A percentile compares a stretch with the other conserved stretches of the same genome.
These are phyloP conservation scores for Limnephilus rhombicus DNA, from an alignment of 2,888 invertebrate genomes.

Conservation along the genomic window DNA sequence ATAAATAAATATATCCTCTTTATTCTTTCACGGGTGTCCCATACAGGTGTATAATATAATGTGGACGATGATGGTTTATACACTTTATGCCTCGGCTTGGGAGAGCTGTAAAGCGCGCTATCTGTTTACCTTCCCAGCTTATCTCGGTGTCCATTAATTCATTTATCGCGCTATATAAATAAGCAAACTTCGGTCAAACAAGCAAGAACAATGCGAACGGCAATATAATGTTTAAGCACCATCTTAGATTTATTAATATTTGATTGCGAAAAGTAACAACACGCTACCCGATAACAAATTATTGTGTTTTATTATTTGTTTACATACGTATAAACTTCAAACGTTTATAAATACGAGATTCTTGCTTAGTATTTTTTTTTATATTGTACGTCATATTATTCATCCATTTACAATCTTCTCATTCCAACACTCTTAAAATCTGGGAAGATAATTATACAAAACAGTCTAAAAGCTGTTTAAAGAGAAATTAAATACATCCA, in stretches of 20 bases:
- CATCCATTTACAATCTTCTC: too few species aligned
- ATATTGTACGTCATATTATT: not conserved
- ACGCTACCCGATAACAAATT: not conserved
- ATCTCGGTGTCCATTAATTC: constrained; percentile 9
- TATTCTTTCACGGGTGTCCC: not conserved
- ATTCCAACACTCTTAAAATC: too few species aligned
- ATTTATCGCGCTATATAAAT: constrained; percentile 4
- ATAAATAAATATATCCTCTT: not conserved
- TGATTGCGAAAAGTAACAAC: not conserved
- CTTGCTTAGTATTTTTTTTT: not conserved
- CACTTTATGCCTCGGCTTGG: not conserved
- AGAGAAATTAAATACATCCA: too few species aligned
- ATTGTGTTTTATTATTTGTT: not conserved
- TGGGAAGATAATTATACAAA: too few species aligned
- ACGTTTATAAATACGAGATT: not conserved
- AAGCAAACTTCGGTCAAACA: constrained; percentile 5
- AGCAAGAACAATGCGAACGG: constrained; percentile 3
- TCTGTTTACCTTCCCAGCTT: constrained; percentile 23
- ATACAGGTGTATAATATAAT: constrained; percentile 9
- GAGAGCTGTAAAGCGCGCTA: constrained; percentile 1
- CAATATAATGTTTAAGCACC: not conserved
- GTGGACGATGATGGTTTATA: not conserved
- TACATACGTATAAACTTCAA: not conserved
- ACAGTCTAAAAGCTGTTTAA: too few species aligned
- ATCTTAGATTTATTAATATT: not conserved